Base-by-base conservation (phyloP, 2,888 invertebrate species). In the Nemoura dubitans region DNA sequence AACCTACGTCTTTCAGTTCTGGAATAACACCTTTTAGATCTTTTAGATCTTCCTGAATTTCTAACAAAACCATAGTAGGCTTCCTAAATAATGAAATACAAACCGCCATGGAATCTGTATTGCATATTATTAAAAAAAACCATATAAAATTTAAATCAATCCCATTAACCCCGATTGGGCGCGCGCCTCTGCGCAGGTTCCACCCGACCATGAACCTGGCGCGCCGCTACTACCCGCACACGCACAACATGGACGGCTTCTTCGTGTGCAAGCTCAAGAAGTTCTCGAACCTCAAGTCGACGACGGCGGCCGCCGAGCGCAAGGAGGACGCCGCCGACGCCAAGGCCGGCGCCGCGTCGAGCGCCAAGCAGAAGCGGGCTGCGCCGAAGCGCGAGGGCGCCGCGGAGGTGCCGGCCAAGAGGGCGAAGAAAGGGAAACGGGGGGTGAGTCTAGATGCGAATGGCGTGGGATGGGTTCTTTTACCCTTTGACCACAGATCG, bases 171-270 rank as follows among this genome's bases (percentile, higher is more conserved):
- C n/a, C n/a, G n/a, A n/a, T n/a, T n/a, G n/a, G n/a, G n/a, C n/a
- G n/a, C n/a, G n/a, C n/a, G n/a, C n/a, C n/a, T n/a, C n/a, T 36
- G 5, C 36, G 25, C 89, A 94, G 98, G 89, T 99, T 97, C 92
- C 98, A 99, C 92, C 98, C 97, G 0, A 96, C 96, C 16, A 92
- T 99, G 91, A 97, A 97, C 90, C 92, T 97, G 87, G 96, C 98
- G 0, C 94, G 95, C 90, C 93, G 99, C 85, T 98, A 97, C 92
- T 99, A 99, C 92, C 99, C 99, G 0, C 99, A 99, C 91, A 96
- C 96, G 1, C 98, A 99, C 91, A 99, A 99, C 91, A 97, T 99
- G 96, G 99, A 99, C 92, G 99, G 99, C 2, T 99, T 99, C 92
- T 99, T 96, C 92, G 98, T 99, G 0, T 99, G 99, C 0, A 99